These are phyloP conservation scores for Xanthorhoe designata DNA, from an alignment of 2,888 invertebrate genomes.

Conservation along the genomic window DNA sequence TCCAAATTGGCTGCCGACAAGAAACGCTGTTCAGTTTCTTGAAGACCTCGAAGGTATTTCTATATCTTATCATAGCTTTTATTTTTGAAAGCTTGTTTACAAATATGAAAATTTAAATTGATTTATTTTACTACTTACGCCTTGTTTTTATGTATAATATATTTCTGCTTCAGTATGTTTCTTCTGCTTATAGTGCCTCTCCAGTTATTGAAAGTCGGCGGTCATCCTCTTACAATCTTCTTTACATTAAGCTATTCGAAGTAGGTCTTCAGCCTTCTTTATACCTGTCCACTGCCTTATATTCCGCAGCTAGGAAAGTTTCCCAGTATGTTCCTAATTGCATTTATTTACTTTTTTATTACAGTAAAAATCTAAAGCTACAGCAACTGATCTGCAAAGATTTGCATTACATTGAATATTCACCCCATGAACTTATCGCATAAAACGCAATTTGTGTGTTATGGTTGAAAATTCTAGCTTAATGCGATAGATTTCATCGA, in stretches of 20 bases:
- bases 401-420: conserved; percentile 33
- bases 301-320: no score
- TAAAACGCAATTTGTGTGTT: conserved; percentile 13
- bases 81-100: no score
- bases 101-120: neutral
- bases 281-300: no score
- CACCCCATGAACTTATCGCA: conserved; percentile 25
- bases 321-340: no score
- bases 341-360: conserved; percentile 6
- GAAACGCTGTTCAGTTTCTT: neutral
- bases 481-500: conserved; percentile 4
- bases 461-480: neutral
- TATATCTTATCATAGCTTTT: no score
- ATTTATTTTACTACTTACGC: neutral
- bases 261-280: no score
- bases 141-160: no score
- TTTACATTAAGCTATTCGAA: no score
- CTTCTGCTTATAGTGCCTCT: no score
- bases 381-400: conserved; percentile 35
- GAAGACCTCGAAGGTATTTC: no score
- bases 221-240: no score
- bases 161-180: neutral
- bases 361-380: conserved; percentile 4
- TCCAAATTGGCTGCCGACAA: neutral
- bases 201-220: no score